Conservation (phyloP, 2,888 invertebrate genomes). For the Didymodactylos carnosus region DNA sequence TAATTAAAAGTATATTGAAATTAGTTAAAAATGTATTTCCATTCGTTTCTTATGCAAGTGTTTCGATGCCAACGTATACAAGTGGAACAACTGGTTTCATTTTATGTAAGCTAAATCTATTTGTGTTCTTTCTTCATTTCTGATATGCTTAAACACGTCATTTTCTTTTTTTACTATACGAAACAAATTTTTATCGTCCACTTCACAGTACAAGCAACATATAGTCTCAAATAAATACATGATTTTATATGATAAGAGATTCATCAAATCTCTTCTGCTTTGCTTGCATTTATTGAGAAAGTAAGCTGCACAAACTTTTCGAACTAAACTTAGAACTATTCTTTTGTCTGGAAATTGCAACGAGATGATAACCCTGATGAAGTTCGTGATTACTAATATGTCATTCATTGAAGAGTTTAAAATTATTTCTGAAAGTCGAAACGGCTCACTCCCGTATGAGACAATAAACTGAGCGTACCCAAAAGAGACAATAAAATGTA, state of each 20-base stretch:
- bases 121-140: conserved; percentile 25
- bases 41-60: conserved; percentile 54
- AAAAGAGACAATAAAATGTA: too few species aligned
- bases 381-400: too few species aligned
- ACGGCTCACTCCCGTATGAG: too few species aligned
- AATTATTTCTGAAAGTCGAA: too few species aligned
- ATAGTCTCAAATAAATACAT: too few species aligned
- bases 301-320: too few species aligned
- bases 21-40: conserved; percentile 60
- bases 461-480: too few species aligned
- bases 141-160: neutral
- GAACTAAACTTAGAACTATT: too few species aligned
- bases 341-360: too few species aligned
- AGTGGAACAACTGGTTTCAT: conserved; percentile 89
- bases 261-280: conserved; percentile 61
- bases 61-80: conserved; percentile 81
- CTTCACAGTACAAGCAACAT: too few species aligned
- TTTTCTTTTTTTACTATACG: conserved; percentile 27
- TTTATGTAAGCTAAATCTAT: conserved; percentile 54
- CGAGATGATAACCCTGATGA: too few species aligned
- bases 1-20: conserved; percentile 53
- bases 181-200: conserved; percentile 48
- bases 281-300: conserved; percentile 55
- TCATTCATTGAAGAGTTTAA: too few species aligned
- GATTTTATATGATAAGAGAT: conserved; percentile 67